Percentiles rank a stretch among this genome's conserved stretches.
phyloP scores from a whole-genome alignment of 2,888 invertebrate genomes.

The Odontomyia ornata region DNA sequence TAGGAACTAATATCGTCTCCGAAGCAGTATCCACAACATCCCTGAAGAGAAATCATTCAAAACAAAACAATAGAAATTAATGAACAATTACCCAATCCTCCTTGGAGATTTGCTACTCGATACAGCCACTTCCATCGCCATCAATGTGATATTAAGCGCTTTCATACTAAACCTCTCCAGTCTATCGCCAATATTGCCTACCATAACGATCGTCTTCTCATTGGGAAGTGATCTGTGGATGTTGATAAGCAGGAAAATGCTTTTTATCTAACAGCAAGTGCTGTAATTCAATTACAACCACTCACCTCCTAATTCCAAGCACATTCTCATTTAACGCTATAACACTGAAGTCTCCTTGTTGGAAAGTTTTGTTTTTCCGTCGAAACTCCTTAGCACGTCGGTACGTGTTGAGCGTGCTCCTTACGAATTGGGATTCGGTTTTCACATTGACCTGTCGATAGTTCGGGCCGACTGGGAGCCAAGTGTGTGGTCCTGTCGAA shows the following conservation, averaged over 20 bases:
- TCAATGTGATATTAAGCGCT: not conserved
- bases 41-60: not conserved
- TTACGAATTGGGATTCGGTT: not conserved
- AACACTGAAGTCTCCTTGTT: conserved; percentile 67
- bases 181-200: conserved; percentile 8
- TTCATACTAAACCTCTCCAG: not conserved
- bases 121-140: not conserved
- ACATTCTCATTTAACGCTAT: conserved; percentile 66
- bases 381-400: conserved; percentile 64
- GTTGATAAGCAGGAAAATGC: not conserved
- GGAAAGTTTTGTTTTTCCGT: conserved; percentile 62
- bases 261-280: conserved; percentile 8
- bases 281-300: not conserved
- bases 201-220: not conserved
- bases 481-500: conserved; percentile 53
- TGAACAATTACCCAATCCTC: not conserved
- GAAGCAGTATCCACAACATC: not conserved
- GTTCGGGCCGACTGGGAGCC: conserved; percentile 54
- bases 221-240: not conserved
- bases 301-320: conserved; percentile 62
- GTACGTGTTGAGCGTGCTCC: conserved; percentile 67
- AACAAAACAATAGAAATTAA: not conserved
- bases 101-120: not conserved
- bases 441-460: conserved; percentile 58
- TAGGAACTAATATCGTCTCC: not conserved